These are phyloP conservation scores for Scrobipalpa atriplicella DNA, from an alignment of 2,888 invertebrate species.

Conservation along the genomic window DNA sequence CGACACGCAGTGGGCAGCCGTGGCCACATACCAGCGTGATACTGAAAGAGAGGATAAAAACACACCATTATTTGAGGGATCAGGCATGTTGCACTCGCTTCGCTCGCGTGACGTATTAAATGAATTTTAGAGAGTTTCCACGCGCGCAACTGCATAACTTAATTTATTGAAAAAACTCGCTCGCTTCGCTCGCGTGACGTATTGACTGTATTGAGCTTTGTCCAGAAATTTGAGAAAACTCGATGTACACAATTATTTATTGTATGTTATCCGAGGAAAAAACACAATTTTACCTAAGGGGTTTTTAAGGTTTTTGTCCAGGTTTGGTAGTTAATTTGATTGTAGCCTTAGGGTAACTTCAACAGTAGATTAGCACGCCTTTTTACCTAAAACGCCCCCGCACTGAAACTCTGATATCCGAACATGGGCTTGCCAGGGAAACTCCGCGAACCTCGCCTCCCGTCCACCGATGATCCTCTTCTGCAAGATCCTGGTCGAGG, in stretches of 20 bases:
- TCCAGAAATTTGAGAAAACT: too few species aligned
- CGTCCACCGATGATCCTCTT: constrained; percentile 92
- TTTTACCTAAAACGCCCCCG: constrained; percentile 88
- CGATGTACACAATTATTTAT: too few species aligned
- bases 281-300: too few species aligned
- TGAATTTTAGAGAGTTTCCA: too few species aligned
- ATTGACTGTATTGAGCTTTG: too few species aligned
- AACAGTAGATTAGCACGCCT: background rate
- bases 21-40: constrained; percentile 88
- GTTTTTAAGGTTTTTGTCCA: too few species aligned
- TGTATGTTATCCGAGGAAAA: too few species aligned
- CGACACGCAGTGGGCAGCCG: constrained; percentile 93
- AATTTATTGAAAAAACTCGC: too few species aligned
- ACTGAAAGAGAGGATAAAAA: constrained; percentile 64
- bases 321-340: background rate
- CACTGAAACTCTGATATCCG: constrained; percentile 92
- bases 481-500: constrained; percentile 83
- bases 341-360: background rate
- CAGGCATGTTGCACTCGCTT: background rate
- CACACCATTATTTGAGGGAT: background rate
- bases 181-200: too few species aligned
- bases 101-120: too few species aligned
- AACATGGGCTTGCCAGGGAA: constrained; percentile 94
- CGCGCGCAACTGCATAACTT: too few species aligned
- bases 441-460: constrained; percentile 89